A percentile compares a stretch with the other conserved stretches of the same genome.
Evolutionary conservation across 2,888 invertebrate genomes (phyloP).

Genomic region (Protodeltote pygarga): DNA sequence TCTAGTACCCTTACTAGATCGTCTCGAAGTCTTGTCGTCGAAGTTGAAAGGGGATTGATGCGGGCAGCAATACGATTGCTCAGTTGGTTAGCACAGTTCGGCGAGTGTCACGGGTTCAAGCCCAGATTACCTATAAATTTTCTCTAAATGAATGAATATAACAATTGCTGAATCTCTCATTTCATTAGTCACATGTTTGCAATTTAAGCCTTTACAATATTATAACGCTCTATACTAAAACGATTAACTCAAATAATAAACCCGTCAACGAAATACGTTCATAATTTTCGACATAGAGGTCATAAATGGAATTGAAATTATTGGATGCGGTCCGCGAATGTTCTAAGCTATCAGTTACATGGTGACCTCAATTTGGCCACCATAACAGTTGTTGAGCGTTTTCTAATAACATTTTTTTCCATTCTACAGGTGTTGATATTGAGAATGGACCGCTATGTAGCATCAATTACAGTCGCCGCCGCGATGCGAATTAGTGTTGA

Average conservation of each 20-base stretch:
- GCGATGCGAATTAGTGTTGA: constrained; percentile 48
- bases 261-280: neutral
- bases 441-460: constrained; percentile 59
- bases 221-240: too few relatives aligned
- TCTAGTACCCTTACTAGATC: too few relatives aligned
- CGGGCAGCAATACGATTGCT: too few relatives aligned
- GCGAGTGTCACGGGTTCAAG: too few relatives aligned
- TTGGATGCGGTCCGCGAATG: neutral
- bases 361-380: constrained; percentile 37
- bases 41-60: too few relatives aligned
- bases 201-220: too few relatives aligned
- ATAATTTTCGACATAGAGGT: neutral
- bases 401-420: constrained; percentile 46
- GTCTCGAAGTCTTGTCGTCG: too few relatives aligned
- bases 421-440: constrained; percentile 53
- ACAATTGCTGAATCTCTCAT: too few relatives aligned
- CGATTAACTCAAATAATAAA: neutral
- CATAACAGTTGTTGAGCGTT: constrained; percentile 30
- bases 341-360: constrained; percentile 29
- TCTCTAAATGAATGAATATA: too few relatives aligned
- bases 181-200: too few relatives aligned
- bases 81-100: too few relatives aligned
- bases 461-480: constrained; percentile 53
- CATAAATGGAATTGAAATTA: neutral
- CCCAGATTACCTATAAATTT: too few relatives aligned